phyloP scores from a whole-genome alignment of 1,140 invertebrate species.

The Rhyacophila brunnea region DNA sequence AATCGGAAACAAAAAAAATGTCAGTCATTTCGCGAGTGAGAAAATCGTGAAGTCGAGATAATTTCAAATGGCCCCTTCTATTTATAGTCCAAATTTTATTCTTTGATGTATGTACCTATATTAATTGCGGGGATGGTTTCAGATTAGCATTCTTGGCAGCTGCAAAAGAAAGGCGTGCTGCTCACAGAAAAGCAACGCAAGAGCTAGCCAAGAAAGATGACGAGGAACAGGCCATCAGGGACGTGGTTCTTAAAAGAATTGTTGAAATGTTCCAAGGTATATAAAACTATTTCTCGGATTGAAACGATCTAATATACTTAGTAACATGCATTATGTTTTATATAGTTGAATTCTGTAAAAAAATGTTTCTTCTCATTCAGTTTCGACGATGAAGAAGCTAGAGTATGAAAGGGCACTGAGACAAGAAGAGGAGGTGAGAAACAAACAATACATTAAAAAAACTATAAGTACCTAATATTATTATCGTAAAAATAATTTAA shows the following conservation, averaged over 20 bases:
- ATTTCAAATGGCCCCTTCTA: too few relatives aligned
- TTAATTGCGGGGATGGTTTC: neutral
- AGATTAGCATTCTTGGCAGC: conserved; percentile 2
- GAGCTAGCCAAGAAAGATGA: conserved; percentile 23
- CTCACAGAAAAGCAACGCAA: neutral
- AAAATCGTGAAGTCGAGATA: too few relatives aligned
- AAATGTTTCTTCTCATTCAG: conserved; percentile 1
- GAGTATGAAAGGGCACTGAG: conserved; percentile 2
- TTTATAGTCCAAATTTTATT: too few relatives aligned
- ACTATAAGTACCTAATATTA: neutral
- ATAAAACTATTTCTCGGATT: neutral
- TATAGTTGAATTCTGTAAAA: neutral
- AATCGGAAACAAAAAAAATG: too few relatives aligned
- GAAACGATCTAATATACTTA: neutral
- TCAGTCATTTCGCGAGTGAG: too few relatives aligned
- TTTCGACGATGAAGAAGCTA: conserved; percentile 7
- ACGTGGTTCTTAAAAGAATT: conserved; percentile 20
- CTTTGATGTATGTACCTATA: too few relatives aligned
- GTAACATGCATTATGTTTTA: neutral
- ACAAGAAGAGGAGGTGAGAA: conserved; percentile 23
- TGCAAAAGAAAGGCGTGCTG: conserved; percentile 10
- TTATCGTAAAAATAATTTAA: neutral
- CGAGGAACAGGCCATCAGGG: conserved; percentile 20
- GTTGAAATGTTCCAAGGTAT: conserved; percentile 23
- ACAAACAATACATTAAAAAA: too few relatives aligned